Evolutionary conservation across 2,113 vertebrate species (phyloP).

Genomic region (Perca schrenkii): DNA sequence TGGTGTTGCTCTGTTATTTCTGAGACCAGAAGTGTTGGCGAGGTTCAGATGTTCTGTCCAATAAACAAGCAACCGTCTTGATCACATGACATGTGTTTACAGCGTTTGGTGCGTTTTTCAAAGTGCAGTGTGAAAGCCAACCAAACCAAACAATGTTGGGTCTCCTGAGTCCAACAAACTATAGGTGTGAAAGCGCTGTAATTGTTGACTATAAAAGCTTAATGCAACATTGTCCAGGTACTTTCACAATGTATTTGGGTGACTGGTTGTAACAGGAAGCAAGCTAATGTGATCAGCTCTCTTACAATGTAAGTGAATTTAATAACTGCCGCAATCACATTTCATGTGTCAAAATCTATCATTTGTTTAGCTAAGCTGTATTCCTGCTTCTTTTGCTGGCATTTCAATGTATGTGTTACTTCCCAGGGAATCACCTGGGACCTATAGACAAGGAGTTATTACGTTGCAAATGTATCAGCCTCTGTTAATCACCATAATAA

Average conservation of each 20-base stretch:
- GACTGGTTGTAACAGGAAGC: slow-evolving; percentile 39
- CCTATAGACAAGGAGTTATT: slow-evolving; percentile 2
- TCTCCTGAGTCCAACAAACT: too few relatives aligned
- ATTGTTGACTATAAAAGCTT: slow-evolving; percentile 19
- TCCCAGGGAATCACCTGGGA: neutral
- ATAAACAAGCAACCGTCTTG: too few relatives aligned
- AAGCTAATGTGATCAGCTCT: slow-evolving; percentile 33
- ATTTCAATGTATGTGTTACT: slow-evolving; percentile 11
- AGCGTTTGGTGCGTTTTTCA: too few relatives aligned
- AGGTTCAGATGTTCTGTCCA: too few relatives aligned
- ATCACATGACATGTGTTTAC: too few relatives aligned
- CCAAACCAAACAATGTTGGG: too few relatives aligned
- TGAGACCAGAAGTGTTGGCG: too few relatives aligned
- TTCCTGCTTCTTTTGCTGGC: neutral
- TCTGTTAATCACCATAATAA: slow-evolving; percentile 23
- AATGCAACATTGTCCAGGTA: slow-evolving; percentile 45
- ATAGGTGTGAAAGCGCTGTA: too few relatives aligned
- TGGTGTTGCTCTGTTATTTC: too few relatives aligned
- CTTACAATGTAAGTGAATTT: neutral
- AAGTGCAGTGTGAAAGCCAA: too few relatives aligned
- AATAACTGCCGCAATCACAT: slow-evolving; percentile 9
- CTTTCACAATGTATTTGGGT: slow-evolving; percentile 34
- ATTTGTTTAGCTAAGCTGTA: slow-evolving; percentile 10
- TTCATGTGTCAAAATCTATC: slow-evolving; percentile 22
- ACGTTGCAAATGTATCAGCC: slow-evolving; percentile 21